Conservation (phyloP, 2,113 vertebrate species). For the Solea solea region DNA sequence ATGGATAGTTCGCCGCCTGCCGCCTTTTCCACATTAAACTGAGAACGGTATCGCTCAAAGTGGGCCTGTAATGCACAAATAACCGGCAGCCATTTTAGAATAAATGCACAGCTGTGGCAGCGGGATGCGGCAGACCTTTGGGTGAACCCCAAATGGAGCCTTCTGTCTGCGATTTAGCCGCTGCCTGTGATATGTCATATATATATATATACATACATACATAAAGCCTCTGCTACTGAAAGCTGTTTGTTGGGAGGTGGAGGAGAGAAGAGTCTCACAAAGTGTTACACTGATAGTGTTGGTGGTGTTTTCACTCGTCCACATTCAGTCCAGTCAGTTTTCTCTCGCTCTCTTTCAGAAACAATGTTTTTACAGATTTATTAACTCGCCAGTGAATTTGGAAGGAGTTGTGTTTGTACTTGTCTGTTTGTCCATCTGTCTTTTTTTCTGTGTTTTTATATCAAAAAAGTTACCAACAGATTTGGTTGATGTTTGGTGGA, state of each 20-base stretch:
- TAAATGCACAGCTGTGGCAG: slow-evolving; percentile 60
- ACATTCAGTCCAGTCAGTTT: not conserved
- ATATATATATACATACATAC: slow-evolving; percentile 19
- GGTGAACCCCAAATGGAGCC: slow-evolving; percentile 70
- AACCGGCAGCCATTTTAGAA: slow-evolving; percentile 73
- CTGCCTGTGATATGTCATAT: slow-evolving; percentile 51
- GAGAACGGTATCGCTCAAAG: slow-evolving; percentile 76
- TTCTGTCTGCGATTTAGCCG: slow-evolving; percentile 73
- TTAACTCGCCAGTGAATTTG: not conserved
- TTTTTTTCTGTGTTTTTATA: slow-evolving; percentile 1
- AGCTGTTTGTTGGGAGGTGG: not conserved
- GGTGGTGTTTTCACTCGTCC: no score
- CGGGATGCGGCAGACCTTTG: slow-evolving; percentile 67
- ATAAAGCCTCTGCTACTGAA: slow-evolving; percentile 14
- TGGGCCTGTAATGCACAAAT: slow-evolving; percentile 77
- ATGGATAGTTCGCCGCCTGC: slow-evolving; percentile 62
- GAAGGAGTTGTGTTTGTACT: not conserved
- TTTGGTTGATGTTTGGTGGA: slow-evolving; percentile 6
- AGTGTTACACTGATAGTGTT: not conserved
- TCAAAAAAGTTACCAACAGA: slow-evolving; percentile 1
- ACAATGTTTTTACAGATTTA: slow-evolving; percentile 11
- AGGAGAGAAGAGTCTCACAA: not conserved
- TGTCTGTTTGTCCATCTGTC: not conserved
- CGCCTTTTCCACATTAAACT: slow-evolving; percentile 70
- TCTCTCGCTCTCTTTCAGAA: not conserved